Conservation (phyloP, 37 sponge, comb jelly and placozoan genomes). For the Halisarca cf. caerulea region DNA sequence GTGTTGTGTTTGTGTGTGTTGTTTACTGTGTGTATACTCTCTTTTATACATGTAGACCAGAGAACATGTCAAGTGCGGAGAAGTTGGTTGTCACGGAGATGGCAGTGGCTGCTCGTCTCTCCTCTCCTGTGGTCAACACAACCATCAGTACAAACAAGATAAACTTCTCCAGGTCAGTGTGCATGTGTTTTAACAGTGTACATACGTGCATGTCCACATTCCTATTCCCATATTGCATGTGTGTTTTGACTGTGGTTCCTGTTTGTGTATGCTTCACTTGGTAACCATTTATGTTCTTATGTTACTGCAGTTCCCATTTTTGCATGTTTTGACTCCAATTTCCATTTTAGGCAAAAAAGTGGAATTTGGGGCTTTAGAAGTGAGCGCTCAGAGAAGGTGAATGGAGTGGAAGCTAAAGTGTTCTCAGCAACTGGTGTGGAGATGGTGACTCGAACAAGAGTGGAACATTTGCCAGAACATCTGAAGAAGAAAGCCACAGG, state of each 20-base stretch:
- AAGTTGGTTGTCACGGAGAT: conserved; percentile 36
- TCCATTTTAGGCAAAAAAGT: conserved; percentile 62
- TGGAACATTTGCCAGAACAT: conserved; percentile 89
- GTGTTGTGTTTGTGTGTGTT: neutral
- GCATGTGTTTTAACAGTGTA: conserved; percentile 23
- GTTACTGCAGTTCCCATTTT: neutral
- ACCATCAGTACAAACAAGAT: conserved; percentile 63
- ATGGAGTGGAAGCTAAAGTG: conserved; percentile 76
- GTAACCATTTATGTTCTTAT: neutral
- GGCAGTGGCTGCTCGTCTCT: conserved; percentile 58
- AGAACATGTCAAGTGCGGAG: neutral
- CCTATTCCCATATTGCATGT: too few species aligned
- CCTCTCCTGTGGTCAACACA: conserved; percentile 77
- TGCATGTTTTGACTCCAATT: neutral
- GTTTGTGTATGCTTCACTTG: too few species aligned
- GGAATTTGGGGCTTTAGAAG: conserved; percentile 90
- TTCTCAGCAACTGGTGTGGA: conserved; percentile 82
- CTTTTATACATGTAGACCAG: neutral
- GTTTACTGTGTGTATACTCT: neutral
- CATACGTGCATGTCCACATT: too few species aligned
- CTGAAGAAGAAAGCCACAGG: conserved; percentile 72
- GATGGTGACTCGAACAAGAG: conserved; percentile 81
- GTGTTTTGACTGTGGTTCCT: too few species aligned
- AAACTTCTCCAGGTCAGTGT: conserved; percentile 66
- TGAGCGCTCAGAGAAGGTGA: conserved; percentile 75